Percentiles rank a stretch among this genome's conserved stretches.
phyloP scores from a whole-genome alignment of 1,140 invertebrate genomes.

The Anthonomus grandis region DNA sequence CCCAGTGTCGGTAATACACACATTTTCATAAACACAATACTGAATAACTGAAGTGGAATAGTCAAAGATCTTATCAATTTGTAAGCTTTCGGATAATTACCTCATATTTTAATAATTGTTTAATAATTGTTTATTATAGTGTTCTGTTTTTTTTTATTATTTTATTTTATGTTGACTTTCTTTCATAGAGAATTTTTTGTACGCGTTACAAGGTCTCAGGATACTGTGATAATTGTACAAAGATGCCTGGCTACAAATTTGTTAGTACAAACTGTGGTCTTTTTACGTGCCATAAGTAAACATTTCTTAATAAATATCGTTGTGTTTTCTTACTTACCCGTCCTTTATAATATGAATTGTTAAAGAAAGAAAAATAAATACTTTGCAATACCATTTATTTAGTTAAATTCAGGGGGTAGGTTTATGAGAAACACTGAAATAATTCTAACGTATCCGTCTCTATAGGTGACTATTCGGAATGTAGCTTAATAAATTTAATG shows the following conservation, averaged over 20 bases:
- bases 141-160: conserved; percentile 4
- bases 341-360: not conserved
- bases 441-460: no score
- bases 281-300: conserved; percentile 23
- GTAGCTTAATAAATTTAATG: not conserved
- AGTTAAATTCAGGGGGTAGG: not conserved
- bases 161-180: not conserved
- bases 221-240: conserved; percentile 39
- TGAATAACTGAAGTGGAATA: no score
- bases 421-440: conserved; percentile 9
- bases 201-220: conserved; percentile 30
- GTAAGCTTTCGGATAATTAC: not conserved
- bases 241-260: conserved; percentile 26
- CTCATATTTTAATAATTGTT: not conserved
- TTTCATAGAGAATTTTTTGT: conserved; percentile 7
- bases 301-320: not conserved
- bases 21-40: no score
- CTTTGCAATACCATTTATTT: conserved; percentile 17
- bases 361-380: conserved; percentile 1
- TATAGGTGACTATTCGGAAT: no score
- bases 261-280: conserved; percentile 3
- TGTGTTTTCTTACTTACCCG: not conserved
- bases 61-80: not conserved
- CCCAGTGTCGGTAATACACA: no score
- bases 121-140: conserved; percentile 9